Conservation (phyloP, 2,113 vertebrate species). For the Chelonoidis abingdonii region DNA sequence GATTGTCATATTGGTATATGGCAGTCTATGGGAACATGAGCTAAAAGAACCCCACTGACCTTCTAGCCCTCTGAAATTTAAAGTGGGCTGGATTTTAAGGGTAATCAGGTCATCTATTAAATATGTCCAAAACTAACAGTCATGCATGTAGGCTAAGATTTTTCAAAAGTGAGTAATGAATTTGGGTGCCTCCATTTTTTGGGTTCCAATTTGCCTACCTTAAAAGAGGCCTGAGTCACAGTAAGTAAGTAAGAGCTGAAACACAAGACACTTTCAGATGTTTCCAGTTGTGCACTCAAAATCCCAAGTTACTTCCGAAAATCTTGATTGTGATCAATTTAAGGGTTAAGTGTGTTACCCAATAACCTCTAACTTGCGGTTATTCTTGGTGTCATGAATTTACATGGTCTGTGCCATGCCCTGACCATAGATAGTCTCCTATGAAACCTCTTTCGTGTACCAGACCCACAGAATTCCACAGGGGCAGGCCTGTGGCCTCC, state of each 20-base stretch:
- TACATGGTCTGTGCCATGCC: too few relatives aligned
- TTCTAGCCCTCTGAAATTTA: accelerated
- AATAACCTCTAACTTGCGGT: background rate
- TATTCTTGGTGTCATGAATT: too few relatives aligned
- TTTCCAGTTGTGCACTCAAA: background rate
- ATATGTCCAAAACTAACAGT: background rate
- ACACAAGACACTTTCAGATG: background rate
- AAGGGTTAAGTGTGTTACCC: background rate
- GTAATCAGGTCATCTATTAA: background rate
- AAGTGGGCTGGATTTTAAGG: background rate
- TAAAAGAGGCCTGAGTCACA: background rate
- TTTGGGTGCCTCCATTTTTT: background rate
- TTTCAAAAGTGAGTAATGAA: background rate
- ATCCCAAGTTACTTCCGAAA: background rate
- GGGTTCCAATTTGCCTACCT: background rate
- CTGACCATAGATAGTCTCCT: too few relatives aligned
- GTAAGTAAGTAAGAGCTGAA: background rate
- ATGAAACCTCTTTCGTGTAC: too few relatives aligned
- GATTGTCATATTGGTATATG: accelerated
- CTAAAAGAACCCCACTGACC: background rate
- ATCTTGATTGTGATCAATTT: background rate
- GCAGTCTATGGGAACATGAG: background rate
- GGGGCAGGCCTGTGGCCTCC: too few relatives aligned
- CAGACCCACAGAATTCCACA: too few relatives aligned
- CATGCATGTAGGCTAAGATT: background rate